phyloP scores from a whole-genome alignment of 2,888 invertebrate species.

The Muschampia plurimacula region DNA sequence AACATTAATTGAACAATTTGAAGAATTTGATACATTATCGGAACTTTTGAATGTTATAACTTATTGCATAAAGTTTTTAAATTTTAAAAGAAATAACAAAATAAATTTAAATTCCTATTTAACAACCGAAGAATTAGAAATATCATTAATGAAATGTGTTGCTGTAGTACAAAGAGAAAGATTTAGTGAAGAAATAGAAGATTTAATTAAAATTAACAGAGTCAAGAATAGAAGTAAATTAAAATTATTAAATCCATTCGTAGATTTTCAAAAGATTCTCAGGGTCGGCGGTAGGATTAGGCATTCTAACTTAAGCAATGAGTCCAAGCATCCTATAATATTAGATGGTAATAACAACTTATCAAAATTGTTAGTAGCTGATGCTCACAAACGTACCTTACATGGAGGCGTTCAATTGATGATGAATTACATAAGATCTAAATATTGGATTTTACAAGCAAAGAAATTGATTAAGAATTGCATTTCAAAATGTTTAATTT shows the following conservation, averaged over 20 bases:
- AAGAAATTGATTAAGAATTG: slow-evolving; percentile 10
- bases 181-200: slow-evolving; percentile 14
- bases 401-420: slow-evolving; percentile 15
- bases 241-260: slow-evolving; percentile 8
- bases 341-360: background rate
- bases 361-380: background rate
- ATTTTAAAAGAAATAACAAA: background rate
- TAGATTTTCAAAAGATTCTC: slow-evolving; percentile 11
- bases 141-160: background rate
- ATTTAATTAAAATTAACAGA: slow-evolving; percentile 3
- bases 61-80: slow-evolving; percentile 13
- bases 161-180: background rate
- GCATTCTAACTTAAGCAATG: slow-evolving; percentile 1
- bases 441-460: slow-evolving; percentile 26
- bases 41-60: slow-evolving; percentile 2
- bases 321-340: slow-evolving; percentile 3
- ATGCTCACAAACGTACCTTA: slow-evolving; percentile 10
- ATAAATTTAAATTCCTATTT: background rate
- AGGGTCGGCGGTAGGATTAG: slow-evolving; percentile 15
- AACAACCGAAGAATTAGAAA: background rate
- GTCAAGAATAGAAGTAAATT: slow-evolving; percentile 11
- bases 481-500: slow-evolving; percentile 8
- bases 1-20: background rate
- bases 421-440: slow-evolving; percentile 20
- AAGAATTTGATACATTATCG: slow-evolving; percentile 15